Evolutionary conservation across 2,113 vertebrate genomes (phyloP).

Genomic region (Odontesthes bonariensis): DNA sequence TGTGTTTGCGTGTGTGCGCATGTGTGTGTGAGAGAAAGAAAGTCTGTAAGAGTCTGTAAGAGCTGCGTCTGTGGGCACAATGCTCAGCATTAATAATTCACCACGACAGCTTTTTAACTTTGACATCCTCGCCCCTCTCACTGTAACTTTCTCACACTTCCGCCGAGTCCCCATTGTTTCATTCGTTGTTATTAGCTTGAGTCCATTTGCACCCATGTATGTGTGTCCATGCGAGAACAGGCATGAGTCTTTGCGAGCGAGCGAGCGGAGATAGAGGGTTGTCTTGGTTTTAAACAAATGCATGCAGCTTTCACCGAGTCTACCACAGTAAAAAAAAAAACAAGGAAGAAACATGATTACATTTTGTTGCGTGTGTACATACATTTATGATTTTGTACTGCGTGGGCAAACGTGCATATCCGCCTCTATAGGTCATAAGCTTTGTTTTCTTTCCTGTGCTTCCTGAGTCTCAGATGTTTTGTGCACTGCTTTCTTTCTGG

Average conservation of each 20-base stretch:
- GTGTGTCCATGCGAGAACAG: not conserved
- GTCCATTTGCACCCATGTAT: conserved; percentile 11
- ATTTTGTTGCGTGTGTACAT: not conserved
- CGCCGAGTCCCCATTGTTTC: conserved; percentile 28
- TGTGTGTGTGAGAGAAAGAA: conserved; percentile 23
- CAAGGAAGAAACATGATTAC: conserved; percentile 33
- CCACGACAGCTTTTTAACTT: conserved; percentile 78
- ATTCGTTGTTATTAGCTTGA: conserved; percentile 30
- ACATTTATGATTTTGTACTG: not conserved
- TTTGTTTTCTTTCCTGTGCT: conserved; percentile 22
- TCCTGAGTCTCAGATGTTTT: conserved; percentile 29
- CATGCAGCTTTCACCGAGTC: conserved; percentile 22
- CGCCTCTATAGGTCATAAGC: conserved; percentile 12
- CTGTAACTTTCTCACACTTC: conserved; percentile 60
- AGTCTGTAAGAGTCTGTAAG: conserved; percentile 54
- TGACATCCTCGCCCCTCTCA: conserved; percentile 59
- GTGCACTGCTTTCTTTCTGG: conserved; percentile 32
- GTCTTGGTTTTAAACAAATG: conserved; percentile 56
- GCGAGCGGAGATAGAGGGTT: conserved; percentile 34
- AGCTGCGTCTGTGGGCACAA: conserved; percentile 71
- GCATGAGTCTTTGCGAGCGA: not conserved
- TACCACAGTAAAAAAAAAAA: conserved; percentile 6
- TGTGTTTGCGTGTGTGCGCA: conserved; percentile 49
- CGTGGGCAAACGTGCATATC: not conserved
- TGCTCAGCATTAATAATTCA: conserved; percentile 79